These are phyloP conservation scores for Parascotia fuliginaria DNA, from an alignment of 2,888 invertebrate genomes.

Conservation along the genomic window DNA sequence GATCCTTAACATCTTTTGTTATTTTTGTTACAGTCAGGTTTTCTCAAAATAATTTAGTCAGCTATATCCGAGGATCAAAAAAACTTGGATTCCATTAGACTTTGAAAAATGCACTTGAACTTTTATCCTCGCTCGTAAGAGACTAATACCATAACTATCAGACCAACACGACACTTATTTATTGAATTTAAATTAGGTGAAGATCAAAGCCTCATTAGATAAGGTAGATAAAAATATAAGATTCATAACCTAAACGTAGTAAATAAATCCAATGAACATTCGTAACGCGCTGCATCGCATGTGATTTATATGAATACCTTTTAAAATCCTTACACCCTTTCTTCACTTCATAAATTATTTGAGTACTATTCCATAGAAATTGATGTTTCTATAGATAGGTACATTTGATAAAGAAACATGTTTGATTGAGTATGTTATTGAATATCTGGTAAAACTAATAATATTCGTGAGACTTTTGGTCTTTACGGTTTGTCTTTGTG, in stretches of 20 bases:
- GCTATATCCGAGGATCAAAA: too few relatives aligned
- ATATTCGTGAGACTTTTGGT: not conserved
- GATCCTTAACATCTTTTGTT: too few relatives aligned
- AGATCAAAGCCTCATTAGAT: not conserved
- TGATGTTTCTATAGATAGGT: slow-evolving; percentile 14
- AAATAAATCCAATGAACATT: slow-evolving; percentile 14
- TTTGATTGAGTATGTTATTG: not conserved
- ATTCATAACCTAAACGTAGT: not conserved
- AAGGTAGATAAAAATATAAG: not conserved
- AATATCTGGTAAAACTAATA: not conserved
- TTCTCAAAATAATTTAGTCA: too few relatives aligned
- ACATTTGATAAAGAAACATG: slow-evolving; percentile 8
- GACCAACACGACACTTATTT: not conserved
- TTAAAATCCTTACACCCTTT: slow-evolving; percentile 22
- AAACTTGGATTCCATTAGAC: too few relatives aligned
- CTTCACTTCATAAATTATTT: slow-evolving; percentile 20
- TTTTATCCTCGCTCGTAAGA: too few relatives aligned
- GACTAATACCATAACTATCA: too few relatives aligned
- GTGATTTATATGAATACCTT: slow-evolving; percentile 24
- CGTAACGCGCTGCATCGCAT: slow-evolving; percentile 10
- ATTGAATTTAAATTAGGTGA: slow-evolving; percentile 1
- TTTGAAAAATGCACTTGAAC: too few relatives aligned
- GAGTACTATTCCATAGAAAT: too few relatives aligned
- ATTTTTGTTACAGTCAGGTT: too few relatives aligned
- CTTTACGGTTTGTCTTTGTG: too few relatives aligned